Percentiles rank a stretch among this genome's conserved stretches.
Conservation (phyloP, 2,888 invertebrate species). For the Odontocolon sp. region DNA sequence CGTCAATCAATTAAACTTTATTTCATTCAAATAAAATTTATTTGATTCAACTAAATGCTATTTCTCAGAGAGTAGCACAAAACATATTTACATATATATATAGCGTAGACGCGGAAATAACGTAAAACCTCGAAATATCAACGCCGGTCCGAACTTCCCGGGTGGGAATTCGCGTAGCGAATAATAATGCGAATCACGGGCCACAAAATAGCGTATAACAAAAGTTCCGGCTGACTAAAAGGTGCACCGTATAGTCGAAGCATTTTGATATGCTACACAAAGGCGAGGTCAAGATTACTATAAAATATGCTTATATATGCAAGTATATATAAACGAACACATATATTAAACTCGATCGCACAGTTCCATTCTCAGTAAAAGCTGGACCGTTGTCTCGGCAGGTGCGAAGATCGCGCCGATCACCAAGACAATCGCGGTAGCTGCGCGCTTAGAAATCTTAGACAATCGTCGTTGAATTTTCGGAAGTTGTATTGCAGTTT, state of each 20-base stretch:
- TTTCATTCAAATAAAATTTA: too few relatives aligned
- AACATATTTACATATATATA: too few relatives aligned
- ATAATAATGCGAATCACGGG: slow-evolving; percentile 37
- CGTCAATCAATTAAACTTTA: too few relatives aligned
- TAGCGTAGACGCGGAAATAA: slow-evolving; percentile 4
- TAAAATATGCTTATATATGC: not conserved
- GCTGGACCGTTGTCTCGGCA: slow-evolving; percentile 36
- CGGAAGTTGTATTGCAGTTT: too few relatives aligned
- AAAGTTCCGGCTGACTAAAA: slow-evolving; percentile 42
- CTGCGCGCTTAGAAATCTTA: not conserved
- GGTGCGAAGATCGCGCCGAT: not conserved
- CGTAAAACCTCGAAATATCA: slow-evolving; percentile 2
- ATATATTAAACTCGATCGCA: not conserved
- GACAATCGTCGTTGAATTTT: too few relatives aligned
- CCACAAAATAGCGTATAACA: slow-evolving; percentile 8
- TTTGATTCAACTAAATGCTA: too few relatives aligned
- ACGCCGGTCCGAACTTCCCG: not conserved
- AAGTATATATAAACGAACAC: not conserved
- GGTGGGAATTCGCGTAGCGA: slow-evolving; percentile 28
- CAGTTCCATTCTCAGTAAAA: slow-evolving; percentile 18
- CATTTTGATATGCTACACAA: slow-evolving; percentile 16
- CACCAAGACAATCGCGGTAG: not conserved
- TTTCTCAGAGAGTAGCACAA: too few relatives aligned
- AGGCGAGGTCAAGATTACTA: not conserved
- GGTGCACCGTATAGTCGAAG: slow-evolving; percentile 8